A percentile compares a stretch with the other conserved stretches of the same genome.
phyloP scores from a whole-genome alignment of 2,888 invertebrate species.

The Ceramica pisi region DNA sequence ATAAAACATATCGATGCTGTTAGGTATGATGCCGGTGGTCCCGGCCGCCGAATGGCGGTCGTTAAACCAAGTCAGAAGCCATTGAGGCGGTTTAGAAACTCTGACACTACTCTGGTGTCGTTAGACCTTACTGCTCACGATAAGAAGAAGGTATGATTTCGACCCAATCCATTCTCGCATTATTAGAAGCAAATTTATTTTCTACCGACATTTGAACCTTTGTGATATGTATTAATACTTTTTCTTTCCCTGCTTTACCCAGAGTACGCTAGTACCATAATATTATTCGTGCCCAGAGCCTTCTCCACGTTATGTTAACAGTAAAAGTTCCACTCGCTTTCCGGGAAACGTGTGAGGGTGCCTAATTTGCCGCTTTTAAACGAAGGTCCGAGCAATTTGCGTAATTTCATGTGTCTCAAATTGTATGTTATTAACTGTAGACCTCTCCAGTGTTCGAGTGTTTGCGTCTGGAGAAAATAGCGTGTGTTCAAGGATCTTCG shows the following conservation, averaged over 20 bases:
- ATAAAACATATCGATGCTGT: too few relatives aligned
- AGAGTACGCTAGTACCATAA: constrained; percentile 3
- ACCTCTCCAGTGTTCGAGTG: constrained; percentile 34
- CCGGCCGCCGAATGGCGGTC: too few relatives aligned
- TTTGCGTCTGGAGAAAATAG: constrained; percentile 29
- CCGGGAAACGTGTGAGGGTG: constrained; percentile 46
- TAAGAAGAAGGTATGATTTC: too few relatives aligned
- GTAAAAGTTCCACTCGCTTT: constrained; percentile 32
- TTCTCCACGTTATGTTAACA: constrained; percentile 5
- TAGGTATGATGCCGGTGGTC: too few relatives aligned
- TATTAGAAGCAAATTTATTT: background rate
- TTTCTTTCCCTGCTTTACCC: too few relatives aligned
- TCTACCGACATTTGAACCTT: background rate
- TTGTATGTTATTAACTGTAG: constrained; percentile 50
- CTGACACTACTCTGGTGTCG: too few relatives aligned
- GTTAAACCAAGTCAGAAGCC: too few relatives aligned
- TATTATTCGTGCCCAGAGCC: background rate
- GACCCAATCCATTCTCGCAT: background rate
- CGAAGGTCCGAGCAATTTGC: constrained; percentile 42
- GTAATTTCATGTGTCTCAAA: constrained; percentile 55
- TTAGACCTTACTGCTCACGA: too few relatives aligned
- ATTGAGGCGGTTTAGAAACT: too few relatives aligned
- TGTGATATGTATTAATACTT: background rate
- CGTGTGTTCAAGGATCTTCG: constrained; percentile 27
- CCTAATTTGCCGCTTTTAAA: constrained; percentile 52